Percentiles rank a stretch among this genome's conserved stretches.
phyloP scores from a whole-genome alignment of 30 jellyfish, hydroid and myxozoan species.

The Haliclystus octoradiatus region DNA sequence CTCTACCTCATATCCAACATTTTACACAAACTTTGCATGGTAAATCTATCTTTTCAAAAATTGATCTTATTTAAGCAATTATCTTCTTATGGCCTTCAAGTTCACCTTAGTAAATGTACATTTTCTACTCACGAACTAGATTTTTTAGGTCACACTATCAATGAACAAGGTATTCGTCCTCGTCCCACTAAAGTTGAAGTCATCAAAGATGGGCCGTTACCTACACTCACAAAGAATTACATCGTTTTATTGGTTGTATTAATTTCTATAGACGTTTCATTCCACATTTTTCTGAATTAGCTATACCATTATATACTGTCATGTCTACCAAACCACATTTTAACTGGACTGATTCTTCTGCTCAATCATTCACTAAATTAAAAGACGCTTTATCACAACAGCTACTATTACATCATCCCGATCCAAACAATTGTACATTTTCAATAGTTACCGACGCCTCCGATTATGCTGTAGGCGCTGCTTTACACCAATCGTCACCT shows the following conservation, averaged over 20 bases:
- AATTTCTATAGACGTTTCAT: constrained; percentile 28
- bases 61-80: not conserved
- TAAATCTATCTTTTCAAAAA: too few relatives aligned
- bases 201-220: constrained; percentile 9
- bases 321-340: too few relatives aligned
- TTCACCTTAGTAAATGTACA: constrained; percentile 10
- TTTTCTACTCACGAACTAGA: constrained; percentile 1
- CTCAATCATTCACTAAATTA: too few relatives aligned
- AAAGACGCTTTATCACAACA: too few relatives aligned
- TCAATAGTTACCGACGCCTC: too few relatives aligned
- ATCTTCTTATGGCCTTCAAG: constrained; percentile 4
- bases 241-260: constrained; percentile 8
- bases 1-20: too few relatives aligned
- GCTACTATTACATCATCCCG: too few relatives aligned
- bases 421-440: too few relatives aligned
- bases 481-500: too few relatives aligned
- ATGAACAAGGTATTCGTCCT: constrained; percentile 9
- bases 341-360: too few relatives aligned
- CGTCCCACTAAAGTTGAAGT: constrained; percentile 9
- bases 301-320: constrained; percentile 30
- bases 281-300: constrained; percentile 7
- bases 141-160: constrained; percentile 14
- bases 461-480: too few relatives aligned
- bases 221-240: not conserved
- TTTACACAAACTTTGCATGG: too few relatives aligned